Evolutionary conservation across 2,888 invertebrate genomes (phyloP).

Genomic region (Drosophila koepferae): DNA sequence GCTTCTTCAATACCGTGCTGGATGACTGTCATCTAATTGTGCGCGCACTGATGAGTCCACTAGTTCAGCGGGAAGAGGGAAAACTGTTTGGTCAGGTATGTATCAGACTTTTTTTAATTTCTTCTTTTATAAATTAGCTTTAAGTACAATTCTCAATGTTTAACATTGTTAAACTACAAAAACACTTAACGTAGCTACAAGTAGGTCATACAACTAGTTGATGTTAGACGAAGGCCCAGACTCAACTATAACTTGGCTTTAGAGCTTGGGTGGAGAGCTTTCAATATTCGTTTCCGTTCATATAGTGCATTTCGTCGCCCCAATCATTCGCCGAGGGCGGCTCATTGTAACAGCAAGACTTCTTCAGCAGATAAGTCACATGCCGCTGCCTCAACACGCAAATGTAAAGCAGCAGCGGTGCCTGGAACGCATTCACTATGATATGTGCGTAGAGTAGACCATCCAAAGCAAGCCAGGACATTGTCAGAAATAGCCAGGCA

Average conservation of each 20-base stretch:
- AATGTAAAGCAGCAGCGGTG: conserved; percentile 90
- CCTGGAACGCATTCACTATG: conserved; percentile 91
- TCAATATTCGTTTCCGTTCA: conserved; percentile 88
- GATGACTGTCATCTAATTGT: conserved; percentile 98
- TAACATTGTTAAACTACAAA: conserved; percentile 70
- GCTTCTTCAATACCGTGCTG: conserved; percentile 98
- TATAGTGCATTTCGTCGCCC: conserved; percentile 95
- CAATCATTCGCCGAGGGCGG: conserved; percentile 91
- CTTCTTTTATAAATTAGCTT: conserved; percentile 55
- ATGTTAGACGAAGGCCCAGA: conserved; percentile 1
- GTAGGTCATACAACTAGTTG: conserved; percentile 42
- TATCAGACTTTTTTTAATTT: conserved; percentile 73
- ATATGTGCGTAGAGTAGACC: conserved; percentile 91
- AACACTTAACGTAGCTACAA: conserved; percentile 57
- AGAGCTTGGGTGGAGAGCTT: conserved; percentile 29
- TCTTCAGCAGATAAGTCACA: conserved; percentile 91
- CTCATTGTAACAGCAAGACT: conserved; percentile 92
- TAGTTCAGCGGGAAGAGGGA: conserved; percentile 92
- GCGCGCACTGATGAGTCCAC: conserved; percentile 92
- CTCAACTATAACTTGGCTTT: conserved; percentile 28
- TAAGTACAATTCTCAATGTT: conserved; percentile 77
- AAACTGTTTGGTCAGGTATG: conserved; percentile 96
- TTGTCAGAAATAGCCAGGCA: conserved; percentile 91
- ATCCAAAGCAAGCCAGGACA: conserved; percentile 91
- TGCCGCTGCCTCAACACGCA: conserved; percentile 92